Conservation (phyloP, 1,140 invertebrate genomes). For the Drosophila trapezifrons region DNA sequence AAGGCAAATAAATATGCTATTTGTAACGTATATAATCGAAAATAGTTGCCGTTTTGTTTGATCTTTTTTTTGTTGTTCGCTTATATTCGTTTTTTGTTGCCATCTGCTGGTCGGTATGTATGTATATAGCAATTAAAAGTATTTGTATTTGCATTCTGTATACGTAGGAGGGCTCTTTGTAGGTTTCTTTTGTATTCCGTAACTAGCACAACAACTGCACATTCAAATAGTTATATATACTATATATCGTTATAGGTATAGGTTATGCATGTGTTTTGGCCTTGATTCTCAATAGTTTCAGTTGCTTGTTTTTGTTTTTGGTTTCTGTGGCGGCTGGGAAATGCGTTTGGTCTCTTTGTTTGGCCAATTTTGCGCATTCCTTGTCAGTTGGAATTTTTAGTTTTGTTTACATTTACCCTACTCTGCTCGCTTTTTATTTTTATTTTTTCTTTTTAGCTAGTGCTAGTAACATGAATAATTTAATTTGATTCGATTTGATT, state of each 20-base stretch:
- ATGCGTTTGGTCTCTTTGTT: slow-evolving; percentile 74
- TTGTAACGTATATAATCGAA: slow-evolving; percentile 55
- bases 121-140: slow-evolving; percentile 61
- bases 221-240: slow-evolving; percentile 50
- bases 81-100: background rate
- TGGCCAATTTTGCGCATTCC: slow-evolving; percentile 62
- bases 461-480: slow-evolving; percentile 69
- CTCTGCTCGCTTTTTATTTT: slow-evolving; percentile 17
- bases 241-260: slow-evolving; percentile 42
- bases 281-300: slow-evolving; percentile 44
- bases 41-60: slow-evolving; percentile 48
- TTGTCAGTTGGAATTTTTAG: slow-evolving; percentile 27
- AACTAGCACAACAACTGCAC: slow-evolving; percentile 56
- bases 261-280: slow-evolving; percentile 56
- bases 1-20: slow-evolving; percentile 41
- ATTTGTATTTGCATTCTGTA: slow-evolving; percentile 32
- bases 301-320: slow-evolving; percentile 20
- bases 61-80: slow-evolving; percentile 1
- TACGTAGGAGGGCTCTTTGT: slow-evolving; percentile 57
- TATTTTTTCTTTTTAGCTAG: slow-evolving; percentile 37
- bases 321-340: slow-evolving; percentile 42
- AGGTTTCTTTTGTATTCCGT: slow-evolving; percentile 47
- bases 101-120: slow-evolving; percentile 50
- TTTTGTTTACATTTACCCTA: slow-evolving; percentile 29
- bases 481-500: slow-evolving; percentile 50